Base-by-base conservation (phyloP, 2,113 vertebrate genomes). In the Aramus guarauna region DNA sequence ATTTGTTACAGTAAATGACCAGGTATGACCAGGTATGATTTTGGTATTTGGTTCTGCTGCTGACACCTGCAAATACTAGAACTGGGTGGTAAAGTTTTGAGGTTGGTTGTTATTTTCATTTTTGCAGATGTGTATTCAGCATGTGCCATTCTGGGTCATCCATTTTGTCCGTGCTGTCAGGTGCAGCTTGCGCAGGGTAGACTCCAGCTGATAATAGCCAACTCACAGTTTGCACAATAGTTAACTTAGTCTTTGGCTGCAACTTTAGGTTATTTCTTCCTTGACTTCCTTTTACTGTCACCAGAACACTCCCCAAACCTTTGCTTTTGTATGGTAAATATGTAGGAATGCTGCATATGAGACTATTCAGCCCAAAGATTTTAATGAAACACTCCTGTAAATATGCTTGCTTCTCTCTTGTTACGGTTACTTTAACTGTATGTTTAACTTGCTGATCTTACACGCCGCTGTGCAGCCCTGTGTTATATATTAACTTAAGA, bases 401-500 rank as follows among this genome's bases (percentile, higher is more conserved):
- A 77, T 81, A 76, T 6, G 34, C 66, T 92, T n/a, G 21, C 29
- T 79, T 81, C 69, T 59, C 39, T 93, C 66, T 47, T 67, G n/a
- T 81, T 97, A 58, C 69, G 55, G 66, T 97, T 97, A 92, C 92
- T 97, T 82, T 84, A 55, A 94, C 92, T 96, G 34, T 94, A 85
- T 97, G 52, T 97, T 98, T 98, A 97, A 97, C 97, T 93, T 91
- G 75, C 87, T 94, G 95, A 91, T 91, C 95, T 95, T 92, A 84
- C 73, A 90, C 83, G 90, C 87, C 32, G 14, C 67, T 96, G 95
- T 98, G 92, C 94, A 95, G 92, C 91, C 5, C 0, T 85, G 93
- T 2, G 94, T 98, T 98, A 98, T 24, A 94, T 24, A 98, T 98
- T 98, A 98, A 98, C 98, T 96, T 59, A 45, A 81, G 85, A 86